These are phyloP conservation scores for Trachymyrmex septentrionalis DNA, from an alignment of 1,140 invertebrate species.

Conservation along the genomic window DNA sequence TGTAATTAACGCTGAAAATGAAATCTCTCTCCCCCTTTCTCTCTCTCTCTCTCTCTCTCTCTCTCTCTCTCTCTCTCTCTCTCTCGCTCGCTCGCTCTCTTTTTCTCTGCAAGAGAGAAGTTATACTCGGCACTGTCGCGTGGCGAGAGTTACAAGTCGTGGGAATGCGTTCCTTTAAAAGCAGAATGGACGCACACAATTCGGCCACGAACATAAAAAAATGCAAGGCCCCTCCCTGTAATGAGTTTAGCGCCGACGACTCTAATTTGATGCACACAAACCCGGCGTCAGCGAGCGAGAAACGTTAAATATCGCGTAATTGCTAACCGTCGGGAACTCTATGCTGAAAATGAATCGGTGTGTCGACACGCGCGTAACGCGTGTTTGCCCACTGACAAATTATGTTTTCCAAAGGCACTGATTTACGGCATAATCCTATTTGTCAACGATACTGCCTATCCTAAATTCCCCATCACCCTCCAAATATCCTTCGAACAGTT, in stretches of 20 bases:
- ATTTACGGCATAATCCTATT: conserved; percentile 55
- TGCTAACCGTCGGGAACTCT: conserved; percentile 52
- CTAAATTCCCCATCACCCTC: conserved; percentile 36
- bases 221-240: conserved; percentile 4
- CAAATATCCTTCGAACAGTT: neutral
- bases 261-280: conserved; percentile 55
- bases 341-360: conserved; percentile 49
- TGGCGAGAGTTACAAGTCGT: neutral
- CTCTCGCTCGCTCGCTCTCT: neutral
- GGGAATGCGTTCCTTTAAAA: conserved; percentile 49
- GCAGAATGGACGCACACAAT: neutral
- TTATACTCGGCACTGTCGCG: conserved; percentile 50
- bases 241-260: conserved; percentile 51
- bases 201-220: conserved; percentile 1
- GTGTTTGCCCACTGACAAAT: conserved; percentile 53
- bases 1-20: conserved; percentile 59
- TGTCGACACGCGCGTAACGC: conserved; percentile 30
- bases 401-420: conserved; percentile 54
- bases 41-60: neutral
- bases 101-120: neutral
- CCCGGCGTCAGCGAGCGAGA: conserved; percentile 1
- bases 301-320: conserved; percentile 63
- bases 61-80: neutral
- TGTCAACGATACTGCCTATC: conserved; percentile 43
- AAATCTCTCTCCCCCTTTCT: conserved; percentile 23